A percentile compares a stretch with the other conserved stretches of the same genome.
Conservation (phyloP, 1,140 invertebrate genomes). For the Doryteuthis pealeii region DNA sequence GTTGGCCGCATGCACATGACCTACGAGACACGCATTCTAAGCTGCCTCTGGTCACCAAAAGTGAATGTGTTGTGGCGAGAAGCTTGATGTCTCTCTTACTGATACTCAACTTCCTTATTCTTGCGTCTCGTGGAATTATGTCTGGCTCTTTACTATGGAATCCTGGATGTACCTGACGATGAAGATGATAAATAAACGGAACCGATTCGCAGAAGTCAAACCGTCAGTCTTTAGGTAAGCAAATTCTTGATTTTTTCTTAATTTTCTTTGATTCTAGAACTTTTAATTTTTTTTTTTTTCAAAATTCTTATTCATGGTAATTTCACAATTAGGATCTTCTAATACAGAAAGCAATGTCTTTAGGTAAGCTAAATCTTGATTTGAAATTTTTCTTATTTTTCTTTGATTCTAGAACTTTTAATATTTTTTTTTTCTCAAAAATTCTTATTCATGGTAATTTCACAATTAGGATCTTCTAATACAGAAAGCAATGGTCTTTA, state of each 20-base stretch:
- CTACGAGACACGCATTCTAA: conserved; percentile 68
- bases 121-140: conserved; percentile 71
- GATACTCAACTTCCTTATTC: conserved; percentile 82
- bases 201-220: conserved; percentile 27
- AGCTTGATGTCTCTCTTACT: conserved; percentile 77
- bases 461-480: too few species aligned
- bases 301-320: too few species aligned
- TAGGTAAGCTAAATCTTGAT: too few species aligned
- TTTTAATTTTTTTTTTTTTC: too few species aligned
- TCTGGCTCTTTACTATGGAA: conserved; percentile 68
- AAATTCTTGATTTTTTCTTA: neutral
- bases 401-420: too few species aligned
- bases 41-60: conserved; percentile 67
- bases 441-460: too few species aligned
- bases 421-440: too few species aligned
- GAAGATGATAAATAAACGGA: conserved; percentile 18
- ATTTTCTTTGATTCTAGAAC: too few species aligned
- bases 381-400: too few species aligned
- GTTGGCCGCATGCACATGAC: conserved; percentile 66
- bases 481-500: too few species aligned
- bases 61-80: conserved; percentile 74
- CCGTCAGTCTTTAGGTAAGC: neutral
- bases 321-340: too few species aligned
- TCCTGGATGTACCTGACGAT: conserved; percentile 38
- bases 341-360: too few species aligned